Conservation (phyloP, 2,113 vertebrate species). For the Stictonetta naevosa region DNA sequence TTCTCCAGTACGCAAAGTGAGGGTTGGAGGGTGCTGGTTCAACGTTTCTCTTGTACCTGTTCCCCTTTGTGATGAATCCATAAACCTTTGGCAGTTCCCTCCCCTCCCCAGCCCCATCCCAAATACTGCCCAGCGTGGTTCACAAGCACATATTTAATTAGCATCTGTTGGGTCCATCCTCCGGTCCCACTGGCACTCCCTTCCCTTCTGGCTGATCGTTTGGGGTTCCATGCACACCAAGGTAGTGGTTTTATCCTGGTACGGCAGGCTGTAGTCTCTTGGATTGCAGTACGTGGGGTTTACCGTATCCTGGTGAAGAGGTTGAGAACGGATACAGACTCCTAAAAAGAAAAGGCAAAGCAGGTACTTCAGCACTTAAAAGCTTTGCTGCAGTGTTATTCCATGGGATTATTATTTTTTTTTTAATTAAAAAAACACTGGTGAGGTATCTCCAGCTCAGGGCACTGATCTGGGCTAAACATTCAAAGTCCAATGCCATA, state of each 20-base stretch:
- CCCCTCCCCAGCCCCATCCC: slow-evolving; percentile 40
- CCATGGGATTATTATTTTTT: fast-evolving
- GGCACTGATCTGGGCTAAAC: not conserved
- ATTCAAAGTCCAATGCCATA: not conserved
- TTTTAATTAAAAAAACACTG: not conserved
- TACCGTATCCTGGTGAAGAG: slow-evolving; percentile 96
- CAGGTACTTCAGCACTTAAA: not conserved
- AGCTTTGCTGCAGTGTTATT: fast-evolving
- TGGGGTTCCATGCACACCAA: slow-evolving; percentile 39
- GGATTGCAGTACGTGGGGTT: not conserved
- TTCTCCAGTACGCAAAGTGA: not conserved
- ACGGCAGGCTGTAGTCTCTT: not conserved
- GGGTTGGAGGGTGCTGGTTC: not conserved
- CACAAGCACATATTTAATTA: slow-evolving; percentile 74
- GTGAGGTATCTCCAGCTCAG: not conserved
- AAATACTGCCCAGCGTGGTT: slow-evolving; percentile 50
- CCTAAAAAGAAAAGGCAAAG: slow-evolving; percentile 70
- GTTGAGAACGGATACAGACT: slow-evolving; percentile 92
- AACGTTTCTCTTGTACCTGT: not conserved
- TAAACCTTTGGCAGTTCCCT: slow-evolving; percentile 7
- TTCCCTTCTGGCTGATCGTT: not conserved
- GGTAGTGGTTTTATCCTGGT: slow-evolving; percentile 32
- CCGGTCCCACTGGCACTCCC: slow-evolving; percentile 16
- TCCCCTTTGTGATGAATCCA: slow-evolving; percentile 6
- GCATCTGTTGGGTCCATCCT: slow-evolving; percentile 25